phyloP scores from a whole-genome alignment of 2,888 invertebrate species.

The Schizaphis graminum region DNA sequence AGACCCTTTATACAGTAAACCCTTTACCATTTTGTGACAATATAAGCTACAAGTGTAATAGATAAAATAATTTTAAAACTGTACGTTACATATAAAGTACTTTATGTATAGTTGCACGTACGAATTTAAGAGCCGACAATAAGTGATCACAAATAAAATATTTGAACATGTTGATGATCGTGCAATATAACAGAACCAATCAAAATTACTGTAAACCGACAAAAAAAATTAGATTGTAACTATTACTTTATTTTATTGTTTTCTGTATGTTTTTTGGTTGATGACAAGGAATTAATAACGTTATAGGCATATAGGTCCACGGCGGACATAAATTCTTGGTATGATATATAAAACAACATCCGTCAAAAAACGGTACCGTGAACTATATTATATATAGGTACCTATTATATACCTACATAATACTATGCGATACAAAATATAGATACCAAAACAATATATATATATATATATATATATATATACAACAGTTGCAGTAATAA shows the following conservation, averaged over 20 bases:
- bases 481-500: neutral
- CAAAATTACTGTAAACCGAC: conserved; percentile 9
- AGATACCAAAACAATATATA: neutral
- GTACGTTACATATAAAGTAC: neutral
- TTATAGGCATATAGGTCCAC: neutral
- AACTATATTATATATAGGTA: neutral
- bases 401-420: neutral
- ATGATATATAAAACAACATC: neutral
- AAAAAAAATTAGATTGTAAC: neutral
- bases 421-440: neutral
- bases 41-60: neutral
- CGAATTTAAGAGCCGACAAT: neutral
- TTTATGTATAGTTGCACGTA: neutral
- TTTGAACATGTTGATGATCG: neutral
- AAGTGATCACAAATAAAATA: conserved; percentile 21
- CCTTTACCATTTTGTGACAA: neutral
- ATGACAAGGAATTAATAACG: conserved; percentile 16
- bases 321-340: neutral
- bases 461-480: neutral
- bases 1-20: neutral
- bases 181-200: neutral
- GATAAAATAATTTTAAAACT: neutral
- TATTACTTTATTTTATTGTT: neutral
- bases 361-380: conserved; percentile 28
- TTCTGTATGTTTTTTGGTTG: neutral